Base-by-base conservation (phyloP, 2,113 vertebrate species). In the Bungarus multicinctus region DNA sequence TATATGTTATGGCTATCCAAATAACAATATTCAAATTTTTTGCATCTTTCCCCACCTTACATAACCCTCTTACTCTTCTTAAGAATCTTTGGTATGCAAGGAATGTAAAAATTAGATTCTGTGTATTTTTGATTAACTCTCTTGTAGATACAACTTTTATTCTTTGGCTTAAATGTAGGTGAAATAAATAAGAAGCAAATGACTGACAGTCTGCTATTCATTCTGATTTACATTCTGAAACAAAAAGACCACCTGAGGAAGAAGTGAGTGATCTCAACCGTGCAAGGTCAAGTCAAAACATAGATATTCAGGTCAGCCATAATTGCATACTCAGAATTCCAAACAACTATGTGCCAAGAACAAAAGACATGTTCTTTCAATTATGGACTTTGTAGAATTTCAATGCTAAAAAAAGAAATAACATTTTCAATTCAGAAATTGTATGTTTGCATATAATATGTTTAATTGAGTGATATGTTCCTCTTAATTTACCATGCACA, bases 181-280 rank as follows among this genome's bases (percentile, higher is more conserved):
- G 86, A 92, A 95, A 95, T 43, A 16, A 91, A 92, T 53, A 93
- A 94, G 85, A 53, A 94, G 47, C 52, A 91, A 39, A 69, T 95
- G 85, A 53, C 23, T 91, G 9, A 87, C 81, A 92, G 16, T 81
- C 8, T 25, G 74, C 54, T 94, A 39, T 86, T 91, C 55, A 90
- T 90, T 60, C 11, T 85, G 74, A 81, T 27, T 95, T 94, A 74
- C 90, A 91, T 50, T 34, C 0, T 0, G 93, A 94, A 96, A 93
- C 95, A 55, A 92, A 96, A 92, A 95, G 92, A 57, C 69, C 90
- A 93, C 93, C 23, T 88, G 95, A 94, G 92, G 86, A 95, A 95
- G 12, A 50, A 89, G 69, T 85, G 93, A 92, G 58, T 91, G 90
- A 93, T 89, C 89, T 45, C 92, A 81, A 47, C n/a, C 54, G 4